Conservation (phyloP, 1,140 invertebrate species). For the Dendroctonus ponderosae region DNA sequence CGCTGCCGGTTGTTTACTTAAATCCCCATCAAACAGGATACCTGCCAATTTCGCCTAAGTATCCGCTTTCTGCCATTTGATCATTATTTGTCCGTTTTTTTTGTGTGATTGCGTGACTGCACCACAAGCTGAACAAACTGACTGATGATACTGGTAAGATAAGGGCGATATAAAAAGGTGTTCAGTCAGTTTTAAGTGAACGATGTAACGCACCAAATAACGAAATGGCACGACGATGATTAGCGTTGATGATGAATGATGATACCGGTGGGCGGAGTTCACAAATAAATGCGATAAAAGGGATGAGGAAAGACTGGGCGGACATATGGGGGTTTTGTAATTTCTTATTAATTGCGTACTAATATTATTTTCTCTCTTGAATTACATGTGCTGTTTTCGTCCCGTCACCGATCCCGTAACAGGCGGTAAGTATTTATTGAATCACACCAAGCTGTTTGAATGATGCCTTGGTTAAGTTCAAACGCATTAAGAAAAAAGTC, state of each 20-base stretch:
- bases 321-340: conserved; percentile 1
- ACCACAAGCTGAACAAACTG: conserved; percentile 9
- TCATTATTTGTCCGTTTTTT: no score
- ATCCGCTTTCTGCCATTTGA: background rate
- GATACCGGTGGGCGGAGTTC: conserved; percentile 7
- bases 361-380: no score
- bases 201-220: conserved; percentile 6
- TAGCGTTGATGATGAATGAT: conserved; percentile 10
- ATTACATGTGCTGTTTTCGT: background rate
- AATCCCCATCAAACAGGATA: no score
- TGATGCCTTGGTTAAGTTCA: no score
- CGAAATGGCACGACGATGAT: conserved; percentile 17
- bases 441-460: no score
- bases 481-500: conserved; percentile 2
- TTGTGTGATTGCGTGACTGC: conserved; percentile 11
- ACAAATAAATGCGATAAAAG: conserved; percentile 15
- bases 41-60: no score
- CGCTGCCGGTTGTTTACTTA: no score
- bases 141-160: conserved; percentile 8
- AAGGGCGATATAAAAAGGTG: conserved; percentile 10
- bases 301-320: background rate
- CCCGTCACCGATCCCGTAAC: no score
- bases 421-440: no score
- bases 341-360: no score
- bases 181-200: conserved; percentile 15